Percentiles rank a stretch among this genome's conserved stretches.
phyloP scores from a whole-genome alignment of 2,113 vertebrate species.

The Nannobrachium achirus region DNA sequence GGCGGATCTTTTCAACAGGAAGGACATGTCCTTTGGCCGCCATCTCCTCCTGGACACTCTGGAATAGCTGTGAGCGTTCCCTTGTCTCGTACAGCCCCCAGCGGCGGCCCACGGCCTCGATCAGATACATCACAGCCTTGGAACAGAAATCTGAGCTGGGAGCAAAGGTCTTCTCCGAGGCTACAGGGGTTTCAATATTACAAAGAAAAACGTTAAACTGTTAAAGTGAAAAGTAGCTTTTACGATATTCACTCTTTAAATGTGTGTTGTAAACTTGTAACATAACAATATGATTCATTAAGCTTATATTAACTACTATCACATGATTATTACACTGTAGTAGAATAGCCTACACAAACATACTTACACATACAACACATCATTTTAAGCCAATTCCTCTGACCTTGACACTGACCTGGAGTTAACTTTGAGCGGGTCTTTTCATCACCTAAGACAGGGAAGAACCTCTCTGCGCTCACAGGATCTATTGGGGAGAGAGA shows the following conservation, averaged over 20 bases:
- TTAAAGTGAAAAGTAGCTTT: not conserved
- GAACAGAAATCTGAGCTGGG: conserved; percentile 76
- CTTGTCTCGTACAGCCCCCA: conserved; percentile 77
- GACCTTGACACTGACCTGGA: conserved; percentile 50
- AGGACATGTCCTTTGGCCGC: conserved; percentile 74
- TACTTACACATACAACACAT: not conserved
- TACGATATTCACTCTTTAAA: no score
- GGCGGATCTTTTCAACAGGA: conserved; percentile 79
- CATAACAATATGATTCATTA: no score
- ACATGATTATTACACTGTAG: not conserved
- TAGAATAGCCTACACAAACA: not conserved
- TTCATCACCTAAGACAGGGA: conserved; percentile 61
- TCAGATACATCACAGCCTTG: conserved; percentile 76
- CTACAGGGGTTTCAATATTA: not conserved
- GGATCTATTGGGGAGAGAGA: conserved; percentile 48
- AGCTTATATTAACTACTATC: no score
- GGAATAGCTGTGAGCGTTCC: conserved; percentile 81
- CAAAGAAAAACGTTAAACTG: not conserved
- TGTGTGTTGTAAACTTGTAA: no score
- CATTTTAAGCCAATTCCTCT: not conserved
- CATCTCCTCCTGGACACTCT: conserved; percentile 81
- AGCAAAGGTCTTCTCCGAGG: conserved; percentile 58
- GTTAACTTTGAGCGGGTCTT: conserved; percentile 74
- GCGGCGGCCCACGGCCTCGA: conserved; percentile 76
- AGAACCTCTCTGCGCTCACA: conserved; percentile 65